These are phyloP conservation scores for Drosophila tsacasi DNA, from an alignment of 1,140 invertebrate genomes.

Conservation along the genomic window DNA sequence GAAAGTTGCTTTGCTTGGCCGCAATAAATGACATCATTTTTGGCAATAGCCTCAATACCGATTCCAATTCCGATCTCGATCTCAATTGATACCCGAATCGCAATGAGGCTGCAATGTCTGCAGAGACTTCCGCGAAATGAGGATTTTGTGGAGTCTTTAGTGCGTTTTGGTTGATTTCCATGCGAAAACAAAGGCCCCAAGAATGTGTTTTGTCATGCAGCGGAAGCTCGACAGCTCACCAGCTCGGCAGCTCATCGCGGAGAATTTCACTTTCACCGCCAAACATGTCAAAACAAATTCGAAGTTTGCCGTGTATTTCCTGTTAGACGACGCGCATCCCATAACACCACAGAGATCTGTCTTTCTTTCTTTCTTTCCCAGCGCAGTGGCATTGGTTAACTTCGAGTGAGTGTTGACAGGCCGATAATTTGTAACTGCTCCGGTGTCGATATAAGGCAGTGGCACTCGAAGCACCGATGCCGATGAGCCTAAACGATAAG, in stretches of 20 bases:
- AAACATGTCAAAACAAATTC: slow-evolving; percentile 83
- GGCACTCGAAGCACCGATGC: slow-evolving; percentile 70
- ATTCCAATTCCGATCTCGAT: slow-evolving; percentile 18
- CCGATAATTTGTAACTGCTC: slow-evolving; percentile 63
- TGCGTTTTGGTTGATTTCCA: slow-evolving; percentile 47
- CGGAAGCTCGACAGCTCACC: slow-evolving; percentile 53
- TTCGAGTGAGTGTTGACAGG: slow-evolving; percentile 48
- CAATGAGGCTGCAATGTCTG: slow-evolving; percentile 30
- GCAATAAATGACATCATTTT: slow-evolving; percentile 82
- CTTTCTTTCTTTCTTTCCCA: slow-evolving; percentile 11
- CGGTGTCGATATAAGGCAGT: slow-evolving; percentile 62
- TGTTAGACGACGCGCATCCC: slow-evolving; percentile 65
- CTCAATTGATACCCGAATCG: slow-evolving; percentile 32
- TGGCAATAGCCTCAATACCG: slow-evolving; percentile 48
- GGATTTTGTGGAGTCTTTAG: slow-evolving; percentile 30
- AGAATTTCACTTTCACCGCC: slow-evolving; percentile 83
- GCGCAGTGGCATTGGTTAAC: background rate
- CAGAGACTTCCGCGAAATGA: slow-evolving; percentile 18
- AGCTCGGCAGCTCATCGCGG: slow-evolving; percentile 14
- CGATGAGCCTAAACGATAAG: slow-evolving; percentile 83
- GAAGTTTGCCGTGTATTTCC: slow-evolving; percentile 75
- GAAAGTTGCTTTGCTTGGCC: slow-evolving; percentile 71
- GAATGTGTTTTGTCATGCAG: slow-evolving; percentile 66
- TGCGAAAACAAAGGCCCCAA: slow-evolving; percentile 52
- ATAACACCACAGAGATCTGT: slow-evolving; percentile 34